phyloP scores from a whole-genome alignment of 2,888 invertebrate species.

The Macrophya alboannulata region DNA sequence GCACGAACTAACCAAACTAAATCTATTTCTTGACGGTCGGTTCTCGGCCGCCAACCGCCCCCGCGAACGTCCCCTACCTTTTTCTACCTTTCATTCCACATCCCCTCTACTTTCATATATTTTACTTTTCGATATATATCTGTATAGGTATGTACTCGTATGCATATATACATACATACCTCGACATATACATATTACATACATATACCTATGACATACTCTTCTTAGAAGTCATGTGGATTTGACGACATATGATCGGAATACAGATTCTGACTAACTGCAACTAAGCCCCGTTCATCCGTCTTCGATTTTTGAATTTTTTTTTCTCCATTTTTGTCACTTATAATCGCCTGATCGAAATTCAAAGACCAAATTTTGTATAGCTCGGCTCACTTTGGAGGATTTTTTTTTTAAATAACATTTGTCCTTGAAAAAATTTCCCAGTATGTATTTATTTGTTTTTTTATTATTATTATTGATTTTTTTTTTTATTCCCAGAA shows the following conservation, averaged over 20 bases:
- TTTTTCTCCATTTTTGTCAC: neutral
- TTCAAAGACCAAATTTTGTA: too few species aligned
- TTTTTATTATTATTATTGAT: too few species aligned
- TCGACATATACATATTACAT: neutral
- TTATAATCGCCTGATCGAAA: too few species aligned
- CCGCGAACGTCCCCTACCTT: constrained; percentile 52
- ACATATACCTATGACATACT: neutral
- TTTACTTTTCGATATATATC: constrained; percentile 8
- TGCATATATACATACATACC: too few species aligned
- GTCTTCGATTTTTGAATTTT: neutral
- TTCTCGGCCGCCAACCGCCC: constrained; percentile 51
- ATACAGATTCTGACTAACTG: neutral
- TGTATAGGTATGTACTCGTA: neutral
- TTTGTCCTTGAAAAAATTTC: neutral
- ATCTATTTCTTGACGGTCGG: constrained; percentile 64
- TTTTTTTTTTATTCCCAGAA: neutral
- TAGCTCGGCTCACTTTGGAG: too few species aligned
- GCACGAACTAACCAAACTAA: constrained; percentile 79
- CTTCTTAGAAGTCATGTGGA: neutral
- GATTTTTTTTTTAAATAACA: too few species aligned
- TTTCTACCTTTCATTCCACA: constrained; percentile 47
- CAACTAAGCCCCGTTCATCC: neutral
- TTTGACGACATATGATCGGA: neutral
- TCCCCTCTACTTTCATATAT: constrained; percentile 50
- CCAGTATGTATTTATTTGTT: neutral